Evolutionary conservation across 1,140 invertebrate genomes (phyloP).

Genomic region (Thalassaphorura encarpata): DNA sequence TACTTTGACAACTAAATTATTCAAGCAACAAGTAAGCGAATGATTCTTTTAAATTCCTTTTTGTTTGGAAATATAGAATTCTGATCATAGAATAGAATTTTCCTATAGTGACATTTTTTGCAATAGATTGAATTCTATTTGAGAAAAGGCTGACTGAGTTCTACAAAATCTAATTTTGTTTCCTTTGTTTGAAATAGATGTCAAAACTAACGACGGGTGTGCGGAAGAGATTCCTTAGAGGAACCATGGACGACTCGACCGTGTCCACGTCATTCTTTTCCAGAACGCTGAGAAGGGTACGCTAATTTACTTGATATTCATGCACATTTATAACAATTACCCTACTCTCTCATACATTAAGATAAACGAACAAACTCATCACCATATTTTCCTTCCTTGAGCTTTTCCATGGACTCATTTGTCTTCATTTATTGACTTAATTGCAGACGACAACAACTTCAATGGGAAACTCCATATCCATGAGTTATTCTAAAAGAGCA

Average conservation of each 20-base stretch:
- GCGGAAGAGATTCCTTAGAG: constrained; percentile 10
- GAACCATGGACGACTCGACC: constrained; percentile 19
- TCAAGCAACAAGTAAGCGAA: constrained; percentile 43
- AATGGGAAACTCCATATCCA: not conserved
- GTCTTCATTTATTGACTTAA: not conserved
- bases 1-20: constrained; percentile 52
- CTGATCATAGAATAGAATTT: not conserved
- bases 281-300: not conserved
- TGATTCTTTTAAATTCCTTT: not conserved
- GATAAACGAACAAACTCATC: not conserved
- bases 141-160: not conserved
- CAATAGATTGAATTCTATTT: not conserved
- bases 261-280: constrained; percentile 18
- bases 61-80: not conserved
- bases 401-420: not conserved
- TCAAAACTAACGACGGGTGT: constrained; percentile 24
- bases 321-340: not conserved
- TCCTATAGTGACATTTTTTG: not conserved
- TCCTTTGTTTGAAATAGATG: constrained; percentile 13
- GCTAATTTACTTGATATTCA: not conserved
- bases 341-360: not conserved
- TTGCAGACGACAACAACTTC: not conserved
- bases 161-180: not conserved
- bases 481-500: too few relatives aligned
- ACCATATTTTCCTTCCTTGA: not conserved